Evolutionary conservation across 1,140 invertebrate species (phyloP), one percentile per base, ranked within the genome.

Genomic region (Drosophila bocqueti): DNA sequence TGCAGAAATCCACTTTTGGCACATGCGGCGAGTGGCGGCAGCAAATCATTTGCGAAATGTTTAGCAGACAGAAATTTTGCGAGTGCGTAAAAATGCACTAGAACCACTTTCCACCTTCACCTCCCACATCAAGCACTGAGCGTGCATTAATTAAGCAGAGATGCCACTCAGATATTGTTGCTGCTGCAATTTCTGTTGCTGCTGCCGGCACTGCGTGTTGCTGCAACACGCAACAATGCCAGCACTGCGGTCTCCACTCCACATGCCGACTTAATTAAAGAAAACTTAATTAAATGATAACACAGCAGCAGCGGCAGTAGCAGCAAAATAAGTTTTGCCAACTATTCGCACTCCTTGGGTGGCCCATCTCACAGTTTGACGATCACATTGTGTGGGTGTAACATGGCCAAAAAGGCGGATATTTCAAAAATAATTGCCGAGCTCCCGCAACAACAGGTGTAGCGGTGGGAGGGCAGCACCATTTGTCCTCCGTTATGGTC

Each of bases 211-310:
- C 43, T 73, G 54, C 69, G 55, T 84, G 71, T 77, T 85, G 68
- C 75, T 50, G 74, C 79, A 86, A 72, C 83, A 82, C 80, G 81
- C 60, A 63, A 66, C 42, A 61, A 73, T 60, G 34, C 52, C 59
- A 72, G 72, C 75, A 67, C 58, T 72, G 50, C 34, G 79, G 71
- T 74, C 46, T 74, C 55, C 45, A 43, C 77, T 72, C 52, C 77
- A 72, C 77, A 75, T 76, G 81, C 87, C 71, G 63, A 81, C 85
- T 82, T 89, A 89, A 89, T 89, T 89, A 84, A 89, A 84, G 84
- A 89, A 90, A 89, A 85, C 81, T 90, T 90, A 89, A 89, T 89
- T 90, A 91, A 89, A 89, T 85, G 86, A 85, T 90, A 90, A 79
- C 79, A 82, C 79, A 84, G 73, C 61, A 63, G 67, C 73, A 75